Conservation (phyloP, 2,113 vertebrate genomes). For the Etia nguti region DNA sequence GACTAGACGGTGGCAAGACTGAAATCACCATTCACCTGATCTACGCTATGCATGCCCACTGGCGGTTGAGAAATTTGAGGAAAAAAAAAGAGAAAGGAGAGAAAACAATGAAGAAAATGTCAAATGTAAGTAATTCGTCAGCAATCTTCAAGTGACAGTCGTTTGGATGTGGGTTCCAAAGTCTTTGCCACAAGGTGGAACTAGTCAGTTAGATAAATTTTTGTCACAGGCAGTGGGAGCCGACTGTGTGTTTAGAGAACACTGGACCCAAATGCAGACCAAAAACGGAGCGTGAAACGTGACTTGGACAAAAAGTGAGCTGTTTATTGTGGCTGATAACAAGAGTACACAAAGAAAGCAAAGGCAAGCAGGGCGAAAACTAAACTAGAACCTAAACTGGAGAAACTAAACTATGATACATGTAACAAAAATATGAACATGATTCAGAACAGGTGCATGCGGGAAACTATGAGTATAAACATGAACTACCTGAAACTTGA, state of each 20-base stretch:
- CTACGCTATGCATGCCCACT: not conserved
- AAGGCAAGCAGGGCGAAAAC: not conserved
- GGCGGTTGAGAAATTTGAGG: not conserved
- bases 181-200: not conserved
- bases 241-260: not conserved
- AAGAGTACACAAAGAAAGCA: not conserved
- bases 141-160: accelerated
- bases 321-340: not conserved
- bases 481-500: not conserved
- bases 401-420: not conserved
- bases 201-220: not conserved
- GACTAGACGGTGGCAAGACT: not conserved
- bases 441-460: not conserved
- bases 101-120: not conserved
- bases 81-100: not conserved
- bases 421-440: not conserved
- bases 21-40: not conserved
- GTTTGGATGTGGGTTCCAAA: not conserved
- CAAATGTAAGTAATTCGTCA: not conserved
- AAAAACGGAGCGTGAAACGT: not conserved
- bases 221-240: not conserved
- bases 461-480: not conserved
- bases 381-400: not conserved
- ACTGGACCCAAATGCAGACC: not conserved
- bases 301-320: not conserved